Evolutionary conservation across 2,113 vertebrate genomes (phyloP).

Genomic region (Elaphurus davidianus): DNA sequence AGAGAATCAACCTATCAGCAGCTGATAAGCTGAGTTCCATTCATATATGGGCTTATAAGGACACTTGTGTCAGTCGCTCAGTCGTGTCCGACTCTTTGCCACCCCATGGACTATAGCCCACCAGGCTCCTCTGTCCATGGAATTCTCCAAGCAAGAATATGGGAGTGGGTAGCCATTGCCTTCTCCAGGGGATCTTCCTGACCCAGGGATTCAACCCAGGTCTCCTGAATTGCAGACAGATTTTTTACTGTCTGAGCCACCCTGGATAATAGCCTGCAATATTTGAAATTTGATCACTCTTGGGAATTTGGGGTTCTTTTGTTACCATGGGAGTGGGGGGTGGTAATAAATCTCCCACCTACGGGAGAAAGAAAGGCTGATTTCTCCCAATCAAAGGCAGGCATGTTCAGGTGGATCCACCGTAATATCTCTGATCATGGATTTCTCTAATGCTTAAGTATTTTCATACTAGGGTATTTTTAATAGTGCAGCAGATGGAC

Average conservation of each 20-base stretch:
- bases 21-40: constrained; percentile 1
- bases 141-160: neutral
- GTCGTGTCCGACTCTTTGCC: neutral
- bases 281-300: constrained; percentile 12
- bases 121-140: neutral
- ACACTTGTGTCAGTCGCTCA: neutral
- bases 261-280: neutral
- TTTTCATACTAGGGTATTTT: constrained; percentile 71
- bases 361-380: neutral
- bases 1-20: constrained; percentile 47
- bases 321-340: neutral
- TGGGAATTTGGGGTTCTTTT: neutral
- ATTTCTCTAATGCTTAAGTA: constrained; percentile 53
- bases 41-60: neutral
- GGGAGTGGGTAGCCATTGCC: neutral
- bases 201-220: neutral
- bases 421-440: constrained; percentile 41
- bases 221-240: neutral
- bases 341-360: neutral
- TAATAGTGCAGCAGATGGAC: constrained; percentile 72
- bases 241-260: neutral
- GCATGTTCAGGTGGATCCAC: constrained; percentile 48
- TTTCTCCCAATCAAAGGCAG: neutral
- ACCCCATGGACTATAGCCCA: neutral
- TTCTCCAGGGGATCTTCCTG: neutral